Evolutionary conservation across 2,113 vertebrate species (phyloP), one percentile per base, ranked within the genome.

Genomic region (Hippopotamus amphibius): DNA sequence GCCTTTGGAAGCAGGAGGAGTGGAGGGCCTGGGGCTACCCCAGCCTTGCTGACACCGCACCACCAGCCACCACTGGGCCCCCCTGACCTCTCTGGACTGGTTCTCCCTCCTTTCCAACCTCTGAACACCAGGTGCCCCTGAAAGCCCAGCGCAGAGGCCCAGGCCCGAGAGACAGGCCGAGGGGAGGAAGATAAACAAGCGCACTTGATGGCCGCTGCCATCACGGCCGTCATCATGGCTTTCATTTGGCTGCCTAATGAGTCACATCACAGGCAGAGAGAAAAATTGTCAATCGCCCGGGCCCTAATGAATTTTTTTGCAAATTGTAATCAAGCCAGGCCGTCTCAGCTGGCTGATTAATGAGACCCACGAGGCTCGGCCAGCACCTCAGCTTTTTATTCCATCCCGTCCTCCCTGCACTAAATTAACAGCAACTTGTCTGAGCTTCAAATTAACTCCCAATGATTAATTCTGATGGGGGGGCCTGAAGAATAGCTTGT

Each of bases 341-440:
- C 99, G 98, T 99, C 99, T 98, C 98, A 98, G 98, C 99, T 98
- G 98, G 99, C 99, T 99, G 99, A 99, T 99, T 99, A 99, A 99
- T 99, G 99, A 99, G 99, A 98, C 99, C 99, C 99, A 97, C 98
- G 99, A 99, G 99, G 99, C 98, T 98, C 98, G 98, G 99, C 99
- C 98, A 98, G 98, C 98, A 98, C 99, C 98, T 99, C 99, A 95
- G 98, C 99, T 98, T 99, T 99, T 98, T 99, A 98, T 98, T 98
- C 98, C 98, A 98, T 97, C 99, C 98, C 98, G 98, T 99, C 98
- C 99, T 99, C 99, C 99, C 98, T 90, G 99, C 98, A 99, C 99
- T 99, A 99, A 99, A 99, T 99, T 99, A 99, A 99, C 99, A 99
- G 99, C 99, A 99, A 99, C 99, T 99, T 99, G 99, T 99, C 99